These are phyloP conservation scores for Bucco capensis DNA, from an alignment of 2,113 vertebrate species.

Conservation along the genomic window DNA sequence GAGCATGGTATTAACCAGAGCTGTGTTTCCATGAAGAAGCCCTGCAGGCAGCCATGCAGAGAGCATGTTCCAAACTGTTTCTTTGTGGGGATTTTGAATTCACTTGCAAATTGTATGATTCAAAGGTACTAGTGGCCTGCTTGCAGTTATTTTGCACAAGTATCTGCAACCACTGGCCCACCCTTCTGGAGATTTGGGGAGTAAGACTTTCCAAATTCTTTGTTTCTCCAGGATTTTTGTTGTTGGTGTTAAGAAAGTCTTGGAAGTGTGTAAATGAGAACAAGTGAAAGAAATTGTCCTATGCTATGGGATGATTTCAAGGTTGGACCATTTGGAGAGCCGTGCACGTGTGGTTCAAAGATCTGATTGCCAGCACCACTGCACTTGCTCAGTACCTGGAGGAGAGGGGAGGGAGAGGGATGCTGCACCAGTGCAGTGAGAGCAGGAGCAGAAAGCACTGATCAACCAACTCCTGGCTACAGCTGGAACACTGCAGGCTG, in stretches of 20 bases:
- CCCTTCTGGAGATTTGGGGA: neutral
- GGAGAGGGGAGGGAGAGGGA: neutral
- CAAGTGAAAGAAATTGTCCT: neutral
- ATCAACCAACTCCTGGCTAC: neutral
- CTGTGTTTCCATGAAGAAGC: constrained; percentile 1
- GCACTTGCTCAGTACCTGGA: neutral
- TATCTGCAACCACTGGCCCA: neutral
- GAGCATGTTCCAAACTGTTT: neutral
- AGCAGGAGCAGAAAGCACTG: neutral
- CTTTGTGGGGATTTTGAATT: neutral
- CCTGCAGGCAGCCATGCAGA: neutral
- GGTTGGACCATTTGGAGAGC: neutral
- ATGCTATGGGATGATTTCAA: neutral
- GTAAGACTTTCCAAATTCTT: neutral
- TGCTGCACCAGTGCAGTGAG: neutral
- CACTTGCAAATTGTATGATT: neutral
- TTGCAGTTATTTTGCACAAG: neutral
- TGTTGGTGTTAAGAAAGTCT: neutral
- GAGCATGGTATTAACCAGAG: constrained; percentile 36
- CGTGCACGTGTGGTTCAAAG: neutral
- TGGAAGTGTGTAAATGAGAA: neutral
- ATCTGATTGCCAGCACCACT: neutral
- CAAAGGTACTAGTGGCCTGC: neutral
- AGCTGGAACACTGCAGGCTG: neutral
- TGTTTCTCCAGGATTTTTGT: neutral